Base-by-base conservation (phyloP, 2,797 vertebrate species). In the Philypnodon macrostomus region DNA sequence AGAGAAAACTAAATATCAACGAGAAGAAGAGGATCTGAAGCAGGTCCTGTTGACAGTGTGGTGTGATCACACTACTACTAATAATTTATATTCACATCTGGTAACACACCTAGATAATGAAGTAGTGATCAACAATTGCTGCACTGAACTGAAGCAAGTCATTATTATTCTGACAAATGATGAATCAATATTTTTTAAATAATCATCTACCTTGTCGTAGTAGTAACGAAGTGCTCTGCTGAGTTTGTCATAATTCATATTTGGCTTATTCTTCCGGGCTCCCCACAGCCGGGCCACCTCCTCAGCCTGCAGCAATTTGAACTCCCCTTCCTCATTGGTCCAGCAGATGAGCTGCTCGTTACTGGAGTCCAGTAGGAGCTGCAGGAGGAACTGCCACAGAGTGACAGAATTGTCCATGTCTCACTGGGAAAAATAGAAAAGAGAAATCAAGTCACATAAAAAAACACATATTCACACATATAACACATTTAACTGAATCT, bases 201-300 rank as follows among this genome's bases (percentile, higher is more conserved):
- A n/a, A n/a, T n/a, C n/a, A n/a, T n/a, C n/a, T n/a, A 98, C 96
- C 94, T 98, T 98, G 70, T 98, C 96, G 0, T 98, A 98, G 77
- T 98, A 98, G 84, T 98, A 98, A 85, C 95, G 85, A 78, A 98
- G 93, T 3, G 96, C 96, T 24, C 95, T 84, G 87, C 95, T 98
- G 73, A 98, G 93, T 72, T 98, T 98, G 78, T 98, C 96, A 0
- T 98, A 98, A 85, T 98, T 98, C 96, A 98, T 98, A 66, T 91
- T 98, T 54, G 95, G 95, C 77, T 98, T 98, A 87, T 97, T 98
- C 84, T 98, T 98, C 38, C 94, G 93, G 61, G 94, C 93, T 1
- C 96, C 96, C 96, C 96, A 98, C 52, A 98, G 91, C 38, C 93
- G 90, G 76, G 96, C 96, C 85, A 98, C 96, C 86, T 98, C 94